A percentile compares a stretch with the other conserved stretches of the same genome.
These are phyloP conservation scores for Sphaerophoria rueppellii DNA, from an alignment of 2,888 invertebrate species.

Conservation along the genomic window DNA sequence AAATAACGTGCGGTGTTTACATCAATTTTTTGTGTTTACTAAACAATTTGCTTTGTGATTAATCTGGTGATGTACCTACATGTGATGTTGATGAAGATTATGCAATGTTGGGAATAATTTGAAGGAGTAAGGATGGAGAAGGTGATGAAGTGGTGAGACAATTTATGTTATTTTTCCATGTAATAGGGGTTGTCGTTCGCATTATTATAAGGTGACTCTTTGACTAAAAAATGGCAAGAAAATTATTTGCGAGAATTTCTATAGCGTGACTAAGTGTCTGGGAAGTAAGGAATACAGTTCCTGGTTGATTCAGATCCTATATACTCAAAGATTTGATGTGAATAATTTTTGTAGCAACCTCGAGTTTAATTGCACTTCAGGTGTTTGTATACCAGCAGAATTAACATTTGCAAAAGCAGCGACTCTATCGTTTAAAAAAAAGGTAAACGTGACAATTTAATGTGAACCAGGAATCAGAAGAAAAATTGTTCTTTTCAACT, in stretches of 20 bases:
- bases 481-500: no score
- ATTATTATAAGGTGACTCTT: constrained; percentile 1
- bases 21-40: constrained; percentile 65
- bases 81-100: neutral
- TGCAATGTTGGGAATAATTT: neutral
- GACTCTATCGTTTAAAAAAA: no score
- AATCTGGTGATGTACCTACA: constrained; percentile 48
- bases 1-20: constrained; percentile 67
- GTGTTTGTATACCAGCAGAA: neutral
- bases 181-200: constrained; percentile 62
- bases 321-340: no score
- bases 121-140: neutral
- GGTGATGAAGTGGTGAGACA: constrained; percentile 56
- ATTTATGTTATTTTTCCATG: constrained; percentile 26
- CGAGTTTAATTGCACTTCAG: constrained; percentile 39
- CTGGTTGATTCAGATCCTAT: neutral
- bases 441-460: no score
- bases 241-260: constrained; percentile 1
- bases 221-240: constrained; percentile 50
- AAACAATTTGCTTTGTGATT: constrained; percentile 70
- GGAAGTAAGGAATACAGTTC: constrained; percentile 50
- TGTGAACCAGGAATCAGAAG: no score
- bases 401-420: no score
- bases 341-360: neutral
- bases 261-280: constrained; percentile 69